These are phyloP conservation scores for Microctonus aethiopoides DNA, from an alignment of 2,888 invertebrate genomes.

Conservation along the genomic window DNA sequence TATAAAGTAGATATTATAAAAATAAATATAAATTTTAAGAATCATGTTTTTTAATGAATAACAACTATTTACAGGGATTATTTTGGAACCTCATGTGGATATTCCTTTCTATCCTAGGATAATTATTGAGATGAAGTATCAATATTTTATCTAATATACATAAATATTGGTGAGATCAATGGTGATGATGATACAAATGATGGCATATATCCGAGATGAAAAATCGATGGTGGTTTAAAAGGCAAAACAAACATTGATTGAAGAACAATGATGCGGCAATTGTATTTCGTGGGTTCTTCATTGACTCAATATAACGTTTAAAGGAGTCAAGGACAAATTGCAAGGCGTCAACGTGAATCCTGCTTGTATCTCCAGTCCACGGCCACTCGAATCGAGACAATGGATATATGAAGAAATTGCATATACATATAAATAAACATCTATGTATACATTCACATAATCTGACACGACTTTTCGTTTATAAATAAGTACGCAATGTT, in stretches of 20 bases:
- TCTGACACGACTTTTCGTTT: background rate
- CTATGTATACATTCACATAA: background rate
- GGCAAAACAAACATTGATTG: conserved; percentile 17
- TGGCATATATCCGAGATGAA: no score
- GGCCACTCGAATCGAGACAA: conserved; percentile 32
- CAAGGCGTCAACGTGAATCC: conserved; percentile 26
- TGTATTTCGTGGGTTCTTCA: conserved; percentile 28
- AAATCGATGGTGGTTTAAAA: background rate
- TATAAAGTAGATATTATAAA: background rate
- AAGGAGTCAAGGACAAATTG: conserved; percentile 34
- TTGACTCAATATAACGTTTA: conserved; percentile 13
- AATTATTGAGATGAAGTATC: no score
- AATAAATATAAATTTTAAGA: background rate
- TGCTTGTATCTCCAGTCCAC: conserved; percentile 28
- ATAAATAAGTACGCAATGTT: background rate
- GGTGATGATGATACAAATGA: background rate
- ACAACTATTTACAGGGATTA: background rate
- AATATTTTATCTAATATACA: no score
- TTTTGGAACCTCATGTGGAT: no score
- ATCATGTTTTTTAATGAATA: background rate
- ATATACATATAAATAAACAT: background rate
- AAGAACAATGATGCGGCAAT: conserved; percentile 25
- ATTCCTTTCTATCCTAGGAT: no score
- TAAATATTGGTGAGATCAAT: no score
- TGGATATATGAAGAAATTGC: conserved; percentile 17